phyloP scores from a whole-genome alignment of 2,797 vertebrate species.

The Florisuga fusca region DNA sequence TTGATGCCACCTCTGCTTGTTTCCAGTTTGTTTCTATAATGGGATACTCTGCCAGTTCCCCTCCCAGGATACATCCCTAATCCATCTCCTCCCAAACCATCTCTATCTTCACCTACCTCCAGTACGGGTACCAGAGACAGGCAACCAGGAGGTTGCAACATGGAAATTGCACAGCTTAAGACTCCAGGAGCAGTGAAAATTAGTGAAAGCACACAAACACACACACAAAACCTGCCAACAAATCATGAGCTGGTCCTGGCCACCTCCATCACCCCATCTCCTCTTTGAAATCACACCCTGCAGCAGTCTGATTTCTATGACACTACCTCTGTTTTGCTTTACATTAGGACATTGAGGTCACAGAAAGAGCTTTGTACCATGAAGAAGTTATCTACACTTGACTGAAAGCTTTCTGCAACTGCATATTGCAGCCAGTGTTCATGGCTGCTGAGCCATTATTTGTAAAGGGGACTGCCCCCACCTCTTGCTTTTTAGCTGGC shows the following conservation, averaged over 20 bases:
- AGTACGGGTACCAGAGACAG: background rate
- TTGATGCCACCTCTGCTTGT: background rate
- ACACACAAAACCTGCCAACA: background rate
- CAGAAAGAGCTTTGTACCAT: slow-evolving; percentile 51
- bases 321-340: slow-evolving; percentile 20
- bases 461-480: background rate
- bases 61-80: background rate
- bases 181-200: background rate
- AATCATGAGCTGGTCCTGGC: background rate
- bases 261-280: background rate
- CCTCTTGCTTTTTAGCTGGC: background rate
- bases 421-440: background rate
- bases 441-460: background rate
- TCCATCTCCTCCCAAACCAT: background rate
- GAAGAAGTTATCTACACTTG: slow-evolving; percentile 61
- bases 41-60: background rate
- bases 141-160: background rate
- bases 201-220: background rate
- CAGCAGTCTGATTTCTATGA: slow-evolving; percentile 29
- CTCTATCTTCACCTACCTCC: background rate
- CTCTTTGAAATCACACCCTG: background rate
- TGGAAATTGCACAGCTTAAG: background rate
- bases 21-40: background rate
- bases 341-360: slow-evolving; percentile 34
- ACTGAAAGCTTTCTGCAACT: slow-evolving; percentile 31